Evolutionary conservation across 2,113 vertebrate genomes (phyloP).

Genomic region (Panurus biarmicus): DNA sequence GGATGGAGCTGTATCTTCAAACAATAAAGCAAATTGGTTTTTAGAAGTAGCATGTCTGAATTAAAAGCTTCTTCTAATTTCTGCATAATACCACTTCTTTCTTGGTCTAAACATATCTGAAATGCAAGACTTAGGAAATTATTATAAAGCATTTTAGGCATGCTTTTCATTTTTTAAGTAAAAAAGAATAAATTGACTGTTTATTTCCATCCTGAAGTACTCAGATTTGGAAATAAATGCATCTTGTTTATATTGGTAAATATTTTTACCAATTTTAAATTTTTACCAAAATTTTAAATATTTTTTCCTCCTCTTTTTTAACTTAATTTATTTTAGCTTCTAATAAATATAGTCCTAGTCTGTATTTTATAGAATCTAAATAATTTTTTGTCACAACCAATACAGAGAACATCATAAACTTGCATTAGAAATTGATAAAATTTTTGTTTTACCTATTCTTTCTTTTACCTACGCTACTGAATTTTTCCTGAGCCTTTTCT

Average conservation of each 20-base stretch:
- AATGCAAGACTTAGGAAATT: background rate
- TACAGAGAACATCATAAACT: background rate
- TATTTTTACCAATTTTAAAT: no score
- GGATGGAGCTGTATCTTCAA: background rate
- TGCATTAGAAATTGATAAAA: background rate
- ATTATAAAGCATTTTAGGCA: background rate
- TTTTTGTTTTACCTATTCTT: no score
- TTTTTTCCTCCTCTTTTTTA: background rate
- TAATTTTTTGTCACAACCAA: background rate
- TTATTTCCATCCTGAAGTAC: background rate
- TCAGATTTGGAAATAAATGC: background rate
- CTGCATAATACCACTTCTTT: accelerated
- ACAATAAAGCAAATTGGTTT: background rate
- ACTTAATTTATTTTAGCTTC: background rate
- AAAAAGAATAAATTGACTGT: background rate
- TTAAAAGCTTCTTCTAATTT: background rate
- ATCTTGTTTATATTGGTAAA: background rate
- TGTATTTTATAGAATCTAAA: background rate
- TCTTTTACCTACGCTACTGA: background rate
- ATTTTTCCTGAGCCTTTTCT: background rate
- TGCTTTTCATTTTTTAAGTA: background rate
- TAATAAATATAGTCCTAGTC: background rate
- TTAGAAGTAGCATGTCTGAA: background rate
- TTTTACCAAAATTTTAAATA: no score
- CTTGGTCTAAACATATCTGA: background rate